These are phyloP conservation scores for Sprattus sprattus DNA, from an alignment of 2,113 vertebrate species.

Conservation along the genomic window DNA sequence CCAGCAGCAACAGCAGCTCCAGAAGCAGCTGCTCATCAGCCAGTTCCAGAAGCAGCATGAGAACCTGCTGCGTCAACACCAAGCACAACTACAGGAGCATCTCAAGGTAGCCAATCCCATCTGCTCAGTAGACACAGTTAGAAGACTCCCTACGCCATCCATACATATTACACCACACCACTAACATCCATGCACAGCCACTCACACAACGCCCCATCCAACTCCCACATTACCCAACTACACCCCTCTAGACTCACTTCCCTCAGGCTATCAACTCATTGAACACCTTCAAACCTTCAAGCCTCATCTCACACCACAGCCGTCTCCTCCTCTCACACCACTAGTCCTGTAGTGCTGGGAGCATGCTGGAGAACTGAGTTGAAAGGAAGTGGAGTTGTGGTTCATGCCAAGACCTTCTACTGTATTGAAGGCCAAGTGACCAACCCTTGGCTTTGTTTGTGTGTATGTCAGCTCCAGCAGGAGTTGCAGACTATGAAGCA, in stretches of 20 bases:
- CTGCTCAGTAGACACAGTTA: not conserved
- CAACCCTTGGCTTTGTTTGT: slow-evolving; percentile 24
- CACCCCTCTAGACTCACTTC: too few relatives aligned
- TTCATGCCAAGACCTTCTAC: not conserved
- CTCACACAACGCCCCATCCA: too few relatives aligned
- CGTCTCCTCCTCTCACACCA: too few relatives aligned
- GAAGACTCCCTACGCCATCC: not conserved
- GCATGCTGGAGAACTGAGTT: not conserved
- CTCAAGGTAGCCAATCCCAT: slow-evolving; percentile 81
- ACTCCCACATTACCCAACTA: too few relatives aligned
- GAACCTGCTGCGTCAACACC: slow-evolving; percentile 93
- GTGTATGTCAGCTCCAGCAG: slow-evolving; percentile 89
- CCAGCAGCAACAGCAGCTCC: slow-evolving; percentile 98
- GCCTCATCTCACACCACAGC: too few relatives aligned
- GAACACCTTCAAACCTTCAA: too few relatives aligned
- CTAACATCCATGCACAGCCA: too few relatives aligned
- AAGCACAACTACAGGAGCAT: slow-evolving; percentile 97
- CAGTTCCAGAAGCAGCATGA: slow-evolving; percentile 99
- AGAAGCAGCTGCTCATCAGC: slow-evolving; percentile 95
- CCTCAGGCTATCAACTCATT: too few relatives aligned
- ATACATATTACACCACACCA: not conserved
- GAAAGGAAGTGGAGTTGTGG: not conserved
- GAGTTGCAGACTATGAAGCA: slow-evolving; percentile 97
- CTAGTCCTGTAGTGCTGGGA: slow-evolving; percentile 33
- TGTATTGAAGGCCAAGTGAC: slow-evolving; percentile 24